Base-by-base conservation (phyloP, 2,888 invertebrate genomes). In the Teinopalpus imperialis region DNA sequence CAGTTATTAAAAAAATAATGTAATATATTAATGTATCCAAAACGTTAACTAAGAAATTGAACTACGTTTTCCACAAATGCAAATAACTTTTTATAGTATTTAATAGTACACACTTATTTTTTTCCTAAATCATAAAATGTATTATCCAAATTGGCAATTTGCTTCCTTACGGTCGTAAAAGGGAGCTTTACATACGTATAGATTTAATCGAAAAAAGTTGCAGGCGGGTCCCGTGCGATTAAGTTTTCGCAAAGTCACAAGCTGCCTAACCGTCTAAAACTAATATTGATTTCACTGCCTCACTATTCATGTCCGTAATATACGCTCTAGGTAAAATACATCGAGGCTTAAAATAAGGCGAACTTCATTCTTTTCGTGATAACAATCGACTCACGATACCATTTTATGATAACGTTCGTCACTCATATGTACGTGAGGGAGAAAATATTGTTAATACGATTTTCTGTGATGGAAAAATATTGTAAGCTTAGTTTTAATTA, bases 161-260 rank as follows among this genome's bases (percentile, higher is more conserved):
- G 31, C 31, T 39, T 27, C 20, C 42, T 41, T 16, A 37, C 14
- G 26, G 10, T 18, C 29, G 29, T 40, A 40, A 40, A 40, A 32
- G 20, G 20, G 20, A 44, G 35, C 42, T 41, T 35, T 39, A 45
- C 30, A 43, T 45, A 39, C 30, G 43, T 47, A 56, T 52, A 48
- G 14, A 7, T 53, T 51, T 51, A 46, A 45, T 47, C 43, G 37
- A 43, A 44, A 52, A 48, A 56, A 48, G 52, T 41, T 21, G 32
- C 36, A 10, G 27, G 8, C 20, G 36, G 32, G 12, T 32, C 34
- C 13, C 27, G 37, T 42, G 34, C 45, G 35, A 40, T 54, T 44
- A 51, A 52, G 46, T 51, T 53, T 55, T 51, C 34, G 56, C 56
- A 42, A 56, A 57, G 54, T 56, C 53, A 56, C 51, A 49, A 39